These are phyloP conservation scores for Lichenostomus cassidix DNA, from an alignment of 2,113 vertebrate genomes.

Conservation along the genomic window DNA sequence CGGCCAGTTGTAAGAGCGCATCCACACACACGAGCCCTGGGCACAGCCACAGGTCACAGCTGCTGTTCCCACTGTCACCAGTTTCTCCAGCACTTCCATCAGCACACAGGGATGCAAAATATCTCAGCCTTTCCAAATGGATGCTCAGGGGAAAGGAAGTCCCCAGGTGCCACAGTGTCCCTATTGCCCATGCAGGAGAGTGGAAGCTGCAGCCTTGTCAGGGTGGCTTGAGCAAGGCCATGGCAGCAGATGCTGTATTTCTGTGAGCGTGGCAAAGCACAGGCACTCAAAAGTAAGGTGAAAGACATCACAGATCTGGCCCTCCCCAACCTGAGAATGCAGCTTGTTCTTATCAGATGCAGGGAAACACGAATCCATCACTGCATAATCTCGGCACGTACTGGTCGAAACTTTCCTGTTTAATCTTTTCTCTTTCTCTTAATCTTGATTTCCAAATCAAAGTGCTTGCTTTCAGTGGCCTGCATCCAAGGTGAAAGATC, in stretches of 20 bases:
- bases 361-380: background rate
- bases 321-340: background rate
- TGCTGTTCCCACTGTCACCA: background rate
- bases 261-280: background rate
- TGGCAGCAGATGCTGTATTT: background rate
- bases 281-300: background rate
- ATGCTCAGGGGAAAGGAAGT: background rate
- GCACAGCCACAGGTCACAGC: background rate
- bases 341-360: background rate
- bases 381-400: background rate
- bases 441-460: constrained; percentile 26
- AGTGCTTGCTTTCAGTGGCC: background rate
- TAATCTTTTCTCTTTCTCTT: constrained; percentile 7
- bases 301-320: background rate
- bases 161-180: background rate
- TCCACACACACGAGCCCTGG: rapidly evolving
- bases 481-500: constrained; percentile 5
- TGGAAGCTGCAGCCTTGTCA: background rate
- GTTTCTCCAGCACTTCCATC: background rate
- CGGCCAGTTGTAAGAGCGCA: rapidly evolving
- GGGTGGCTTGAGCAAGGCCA: background rate
- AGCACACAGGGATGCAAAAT: background rate
- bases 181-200: background rate
- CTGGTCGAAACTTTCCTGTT: background rate
- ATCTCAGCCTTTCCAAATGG: background rate